Conservation (phyloP, 1,140 invertebrate genomes). For the Drosophila navojoa region DNA sequence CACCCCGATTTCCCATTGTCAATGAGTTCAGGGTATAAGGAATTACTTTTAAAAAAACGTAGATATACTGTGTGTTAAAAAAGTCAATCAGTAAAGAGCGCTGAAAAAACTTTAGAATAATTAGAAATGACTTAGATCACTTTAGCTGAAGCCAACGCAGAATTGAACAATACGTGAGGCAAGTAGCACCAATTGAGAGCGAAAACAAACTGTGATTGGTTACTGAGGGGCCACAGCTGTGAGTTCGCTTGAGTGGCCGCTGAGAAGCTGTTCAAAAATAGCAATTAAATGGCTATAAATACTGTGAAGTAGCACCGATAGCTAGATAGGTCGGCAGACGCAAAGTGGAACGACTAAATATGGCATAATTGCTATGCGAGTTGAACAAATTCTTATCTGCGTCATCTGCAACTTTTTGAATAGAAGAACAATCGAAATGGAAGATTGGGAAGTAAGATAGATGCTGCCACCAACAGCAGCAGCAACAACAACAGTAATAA, state of each 20-base stretch:
- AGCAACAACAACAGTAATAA: neutral
- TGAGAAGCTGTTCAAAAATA: constrained; percentile 64
- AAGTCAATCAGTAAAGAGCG: neutral
- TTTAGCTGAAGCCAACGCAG: neutral
- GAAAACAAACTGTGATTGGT: constrained; percentile 18
- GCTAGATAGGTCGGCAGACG: constrained; percentile 3
- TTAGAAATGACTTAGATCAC: constrained; percentile 17
- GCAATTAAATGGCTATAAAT: constrained; percentile 72
- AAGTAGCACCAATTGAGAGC: constrained; percentile 32
- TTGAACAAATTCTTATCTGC: constrained; percentile 55
- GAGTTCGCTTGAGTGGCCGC: constrained; percentile 18
- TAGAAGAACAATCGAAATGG: constrained; percentile 29
- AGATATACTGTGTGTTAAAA: too few species aligned
- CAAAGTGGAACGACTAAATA: constrained; percentile 50
- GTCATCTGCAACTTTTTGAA: constrained; percentile 64
- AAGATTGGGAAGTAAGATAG: constrained; percentile 52
- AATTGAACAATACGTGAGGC: neutral
- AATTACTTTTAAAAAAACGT: neutral
- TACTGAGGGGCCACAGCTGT: constrained; percentile 2
- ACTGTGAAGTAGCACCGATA: constrained; percentile 9
- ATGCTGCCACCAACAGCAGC: constrained; percentile 15
- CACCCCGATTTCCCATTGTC: too few species aligned
- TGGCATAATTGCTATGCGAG: constrained; percentile 64
- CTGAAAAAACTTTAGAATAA: neutral
- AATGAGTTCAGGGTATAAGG: too few species aligned